Evolutionary conservation across 2,797 vertebrate genomes (phyloP), one percentile per base, ranked within the genome.

Genomic region (Phyllotis vaccarum): DNA sequence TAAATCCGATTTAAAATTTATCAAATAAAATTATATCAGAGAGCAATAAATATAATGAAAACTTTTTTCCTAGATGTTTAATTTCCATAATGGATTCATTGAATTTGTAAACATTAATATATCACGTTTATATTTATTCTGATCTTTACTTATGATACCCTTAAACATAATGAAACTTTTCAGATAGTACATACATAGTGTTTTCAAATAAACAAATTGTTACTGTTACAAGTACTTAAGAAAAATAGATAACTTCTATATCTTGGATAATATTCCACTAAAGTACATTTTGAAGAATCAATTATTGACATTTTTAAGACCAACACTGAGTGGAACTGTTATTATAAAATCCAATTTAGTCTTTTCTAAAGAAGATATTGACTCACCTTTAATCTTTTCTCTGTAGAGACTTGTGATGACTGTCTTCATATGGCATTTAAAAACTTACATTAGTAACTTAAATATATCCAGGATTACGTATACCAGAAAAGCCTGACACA

Each of bases 91-190:
- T 8, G 43, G 40, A 27, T 21, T 16, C 74, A 1, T 64, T 54
- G 62, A 27, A 5, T 89, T 31, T 27, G 29, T 19, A 43, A 8
- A 80, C 22, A 4, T 43, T 16, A 49, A 37, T 64, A 0, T 2
- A 76, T 0, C 2, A 54, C 8, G 66, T 91, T 91, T 49, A 91
- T 54, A 60, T 72, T 76, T 76, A 75, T 79, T 86, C 79, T 89
- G 79, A 83, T 70, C 62, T n/a, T 79, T 40, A 58, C 22, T 58
- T 60, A 76, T 86, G 1, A 24, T 89, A 56, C 91, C 37, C 1
- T 87, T 43, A 95, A 78, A 94, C 78, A 31, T 52, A 92, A 88
- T 40, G 75, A 70, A 93, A 58, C 0, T 43, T 90, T 40, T 16
- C 1, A 72, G 60, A 13, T 17, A 66, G 22, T 2, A 85, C 90